Conservation (phyloP, 2,113 vertebrate genomes). For the Irena cyanogastra region DNA sequence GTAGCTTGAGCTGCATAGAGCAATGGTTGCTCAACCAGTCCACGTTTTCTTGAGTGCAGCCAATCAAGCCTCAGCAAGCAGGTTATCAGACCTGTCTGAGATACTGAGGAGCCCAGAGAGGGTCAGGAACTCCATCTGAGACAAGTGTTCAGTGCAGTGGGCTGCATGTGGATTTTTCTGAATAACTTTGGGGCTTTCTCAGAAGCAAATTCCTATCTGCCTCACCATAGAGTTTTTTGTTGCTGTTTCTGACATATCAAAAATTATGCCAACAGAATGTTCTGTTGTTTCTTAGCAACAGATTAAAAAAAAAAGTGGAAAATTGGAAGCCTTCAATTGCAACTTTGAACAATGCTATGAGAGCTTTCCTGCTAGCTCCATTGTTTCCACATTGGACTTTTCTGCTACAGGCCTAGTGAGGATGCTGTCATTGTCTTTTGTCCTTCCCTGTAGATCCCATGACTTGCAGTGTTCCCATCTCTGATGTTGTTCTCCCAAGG, state of each 20-base stretch:
- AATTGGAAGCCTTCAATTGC: background rate
- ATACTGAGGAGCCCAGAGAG: background rate
- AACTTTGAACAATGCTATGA: background rate
- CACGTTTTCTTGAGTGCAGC: background rate
- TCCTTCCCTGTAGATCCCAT: background rate
- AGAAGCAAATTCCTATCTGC: background rate
- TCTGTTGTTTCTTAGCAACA: background rate
- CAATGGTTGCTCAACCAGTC: background rate
- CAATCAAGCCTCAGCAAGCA: accelerated
- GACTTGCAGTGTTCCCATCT: background rate
- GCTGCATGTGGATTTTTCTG: background rate
- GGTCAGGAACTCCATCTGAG: background rate
- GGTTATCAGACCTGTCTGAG: background rate
- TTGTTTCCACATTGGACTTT: background rate
- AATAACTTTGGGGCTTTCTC: background rate
- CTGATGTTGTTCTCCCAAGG: background rate
- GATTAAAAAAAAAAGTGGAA: background rate
- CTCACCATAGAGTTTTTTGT: background rate
- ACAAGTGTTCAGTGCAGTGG: background rate
- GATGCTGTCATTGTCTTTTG: background rate
- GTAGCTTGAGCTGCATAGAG: background rate
- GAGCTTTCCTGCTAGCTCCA: background rate
- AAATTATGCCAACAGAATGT: background rate
- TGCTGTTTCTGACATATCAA: background rate
- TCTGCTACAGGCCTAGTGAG: background rate